A percentile compares a stretch with the other conserved stretches of the same genome.
Evolutionary conservation across 2,113 vertebrate genomes (phyloP).

Genomic region (Thunnus thynnus): DNA sequence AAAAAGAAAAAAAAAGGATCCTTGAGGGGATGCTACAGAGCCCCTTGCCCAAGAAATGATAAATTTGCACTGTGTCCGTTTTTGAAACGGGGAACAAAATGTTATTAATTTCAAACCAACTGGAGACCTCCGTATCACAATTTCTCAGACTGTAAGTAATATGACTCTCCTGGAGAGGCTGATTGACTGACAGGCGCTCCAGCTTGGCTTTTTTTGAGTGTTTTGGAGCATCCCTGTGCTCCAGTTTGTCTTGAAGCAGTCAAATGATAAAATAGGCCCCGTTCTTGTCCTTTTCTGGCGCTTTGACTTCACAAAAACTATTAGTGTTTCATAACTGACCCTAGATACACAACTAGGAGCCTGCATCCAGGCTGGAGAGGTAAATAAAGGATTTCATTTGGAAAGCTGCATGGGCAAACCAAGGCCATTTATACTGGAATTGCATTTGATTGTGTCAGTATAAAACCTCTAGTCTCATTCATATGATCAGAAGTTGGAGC

Average conservation of each 20-base stretch:
- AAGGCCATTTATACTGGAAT: not conserved
- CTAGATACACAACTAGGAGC: slow-evolving; percentile 83
- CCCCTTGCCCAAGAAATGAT: slow-evolving; percentile 81
- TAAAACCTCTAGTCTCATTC: not conserved
- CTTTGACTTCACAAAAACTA: slow-evolving; percentile 72
- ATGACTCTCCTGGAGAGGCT: slow-evolving; percentile 53
- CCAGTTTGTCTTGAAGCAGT: slow-evolving; percentile 70
- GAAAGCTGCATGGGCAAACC: not conserved
- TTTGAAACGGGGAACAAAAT: slow-evolving; percentile 83
- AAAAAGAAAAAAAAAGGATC: slow-evolving; percentile 53
- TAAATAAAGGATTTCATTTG: not conserved
- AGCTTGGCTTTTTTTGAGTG: slow-evolving; percentile 57
- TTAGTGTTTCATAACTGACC: slow-evolving; percentile 87
- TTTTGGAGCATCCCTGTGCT: slow-evolving; percentile 59
- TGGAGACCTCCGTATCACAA: slow-evolving; percentile 78
- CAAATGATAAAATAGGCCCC: slow-evolving; percentile 74
- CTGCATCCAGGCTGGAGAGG: slow-evolving; percentile 19
- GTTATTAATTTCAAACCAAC: slow-evolving; percentile 86
- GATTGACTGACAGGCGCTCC: slow-evolving; percentile 77
- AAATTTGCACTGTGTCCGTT: slow-evolving; percentile 80
- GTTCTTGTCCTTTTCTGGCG: slow-evolving; percentile 55
- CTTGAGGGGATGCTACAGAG: slow-evolving; percentile 81
- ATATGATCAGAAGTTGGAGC: not conserved
- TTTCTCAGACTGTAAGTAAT: slow-evolving; percentile 83
- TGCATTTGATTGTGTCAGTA: not conserved